Conservation (phyloP, 2,888 invertebrate genomes). For the Athalia circularis region DNA sequence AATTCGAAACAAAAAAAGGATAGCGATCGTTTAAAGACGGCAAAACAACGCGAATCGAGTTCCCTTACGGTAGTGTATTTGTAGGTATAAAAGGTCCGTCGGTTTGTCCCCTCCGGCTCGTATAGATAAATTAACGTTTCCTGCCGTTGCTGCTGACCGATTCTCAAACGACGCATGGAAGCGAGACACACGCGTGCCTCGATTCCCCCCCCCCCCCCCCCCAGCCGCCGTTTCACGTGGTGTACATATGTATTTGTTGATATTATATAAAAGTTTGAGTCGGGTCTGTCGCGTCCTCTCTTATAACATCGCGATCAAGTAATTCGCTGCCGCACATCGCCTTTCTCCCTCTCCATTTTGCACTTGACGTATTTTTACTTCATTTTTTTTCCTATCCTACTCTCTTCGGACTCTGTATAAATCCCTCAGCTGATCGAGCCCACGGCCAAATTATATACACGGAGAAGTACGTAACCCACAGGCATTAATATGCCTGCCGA, state of each 20-base stretch:
- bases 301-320: no score
- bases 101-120: slow-evolving; percentile 35
- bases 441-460: not conserved
- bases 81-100: not conserved
- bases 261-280: no score
- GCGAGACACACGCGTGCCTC: slow-evolving; percentile 45
- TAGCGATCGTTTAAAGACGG: not conserved
- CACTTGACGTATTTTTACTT: not conserved
- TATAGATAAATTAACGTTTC: slow-evolving; percentile 42
- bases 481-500: not conserved
- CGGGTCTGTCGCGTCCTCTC: no score
- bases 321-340: not conserved
- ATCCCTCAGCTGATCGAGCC: not conserved
- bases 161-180: slow-evolving; percentile 1
- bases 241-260: no score
- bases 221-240: no score
- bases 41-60: slow-evolving; percentile 32
- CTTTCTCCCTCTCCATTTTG: slow-evolving; percentile 8
- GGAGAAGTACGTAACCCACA: not conserved
- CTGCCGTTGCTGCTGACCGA: slow-evolving; percentile 8
- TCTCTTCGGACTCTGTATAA: not conserved
- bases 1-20: no score
- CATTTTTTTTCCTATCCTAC: not conserved
- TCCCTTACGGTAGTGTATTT: not conserved
- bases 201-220: slow-evolving; percentile 8